Conservation (phyloP, 1,140 invertebrate genomes). For the Drosophila melanogaster region Release_6_plus_ISO1_MT NT_033777.3:5165501-5166000, state of each 20-base stretch:
- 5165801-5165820: constrained; percentile 93
- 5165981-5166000: background rate
- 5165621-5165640: constrained; percentile 8
- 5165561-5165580: constrained; percentile 68
- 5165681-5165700: constrained; percentile 70
- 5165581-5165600: constrained; percentile 53
- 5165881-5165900: constrained; percentile 19
- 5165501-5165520: constrained; percentile 69
- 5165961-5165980: too few relatives aligned
- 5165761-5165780: constrained; percentile 58
- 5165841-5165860: too few relatives aligned
- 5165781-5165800: constrained; percentile 89
- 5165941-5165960: background rate
- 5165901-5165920: constrained; percentile 13
- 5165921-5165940: background rate
- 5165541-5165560: constrained; percentile 77
- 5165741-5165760: constrained; percentile 54
- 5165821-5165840: constrained; percentile 92
- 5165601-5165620: constrained; percentile 7
- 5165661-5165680: constrained; percentile 36
- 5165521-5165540: constrained; percentile 74
- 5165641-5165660: background rate
- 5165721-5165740: constrained; percentile 69
- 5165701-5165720: constrained; percentile 66
- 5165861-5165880: background rate